phyloP scores from a whole-genome alignment of 2,888 invertebrate genomes.

The Drosophila kanekoi region DNA sequence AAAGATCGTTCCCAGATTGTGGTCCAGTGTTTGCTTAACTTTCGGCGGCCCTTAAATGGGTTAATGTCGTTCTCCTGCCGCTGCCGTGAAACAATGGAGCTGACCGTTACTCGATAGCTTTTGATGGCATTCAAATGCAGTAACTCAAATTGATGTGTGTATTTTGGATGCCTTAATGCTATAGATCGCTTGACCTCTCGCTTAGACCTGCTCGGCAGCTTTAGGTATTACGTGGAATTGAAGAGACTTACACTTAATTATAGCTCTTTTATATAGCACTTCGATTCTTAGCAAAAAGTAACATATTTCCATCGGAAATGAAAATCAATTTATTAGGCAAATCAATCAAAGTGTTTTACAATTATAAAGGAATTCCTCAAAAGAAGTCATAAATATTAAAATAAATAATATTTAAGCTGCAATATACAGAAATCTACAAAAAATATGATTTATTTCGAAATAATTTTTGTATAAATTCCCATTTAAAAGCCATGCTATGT shows the following conservation, averaged over 20 bases:
- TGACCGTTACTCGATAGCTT: constrained; percentile 61
- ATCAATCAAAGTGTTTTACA: no score
- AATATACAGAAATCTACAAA: no score
- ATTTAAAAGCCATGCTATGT: background rate
- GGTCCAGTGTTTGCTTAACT: constrained; percentile 58
- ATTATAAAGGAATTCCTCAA: no score
- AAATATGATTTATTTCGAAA: background rate
- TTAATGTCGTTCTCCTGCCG: constrained; percentile 54
- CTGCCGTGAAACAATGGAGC: constrained; percentile 62
- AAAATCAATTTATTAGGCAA: no score
- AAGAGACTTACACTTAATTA: background rate
- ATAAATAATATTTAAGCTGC: no score
- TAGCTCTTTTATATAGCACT: background rate
- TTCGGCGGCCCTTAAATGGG: constrained; percentile 65
- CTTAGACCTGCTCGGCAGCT: background rate
- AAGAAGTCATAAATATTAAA: no score
- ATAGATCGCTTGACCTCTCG: background rate
- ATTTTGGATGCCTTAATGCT: constrained; percentile 8
- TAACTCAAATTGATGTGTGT: constrained; percentile 54
- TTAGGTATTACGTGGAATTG: background rate
- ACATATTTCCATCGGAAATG: background rate
- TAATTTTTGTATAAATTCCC: background rate
- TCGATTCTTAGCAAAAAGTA: background rate
- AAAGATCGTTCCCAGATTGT: constrained; percentile 73
- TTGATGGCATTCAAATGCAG: constrained; percentile 58